phyloP scores from a whole-genome alignment of 2,888 invertebrate species.

The Trichacis sp. region DNA sequence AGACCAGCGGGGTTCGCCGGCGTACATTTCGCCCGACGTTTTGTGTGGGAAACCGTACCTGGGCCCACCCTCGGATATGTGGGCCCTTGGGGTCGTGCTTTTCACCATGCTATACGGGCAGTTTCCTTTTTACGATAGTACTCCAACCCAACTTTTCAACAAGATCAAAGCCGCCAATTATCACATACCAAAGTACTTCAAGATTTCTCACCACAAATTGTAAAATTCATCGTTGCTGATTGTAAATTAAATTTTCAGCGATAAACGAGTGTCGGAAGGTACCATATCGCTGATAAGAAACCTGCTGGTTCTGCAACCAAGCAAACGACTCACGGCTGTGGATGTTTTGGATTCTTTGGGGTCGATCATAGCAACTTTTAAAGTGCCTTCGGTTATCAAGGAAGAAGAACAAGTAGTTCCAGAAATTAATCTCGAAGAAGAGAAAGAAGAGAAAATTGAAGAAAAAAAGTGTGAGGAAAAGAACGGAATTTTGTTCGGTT shows the following conservation, averaged over 20 bases:
- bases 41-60: slow-evolving; percentile 81
- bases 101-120: slow-evolving; percentile 86
- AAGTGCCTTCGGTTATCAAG: slow-evolving; percentile 67
- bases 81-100: slow-evolving; percentile 83
- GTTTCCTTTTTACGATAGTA: slow-evolving; percentile 84
- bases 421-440: slow-evolving; percentile 62
- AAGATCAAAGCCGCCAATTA: slow-evolving; percentile 82
- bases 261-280: slow-evolving; percentile 74
- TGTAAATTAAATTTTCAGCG: slow-evolving; percentile 66
- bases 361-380: slow-evolving; percentile 73
- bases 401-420: slow-evolving; percentile 74
- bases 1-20: slow-evolving; percentile 84
- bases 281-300: slow-evolving; percentile 77
- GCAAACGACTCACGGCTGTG: slow-evolving; percentile 76
- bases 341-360: slow-evolving; percentile 76
- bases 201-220: no score
- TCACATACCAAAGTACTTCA: slow-evolving; percentile 77
- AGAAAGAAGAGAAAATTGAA: slow-evolving; percentile 33
- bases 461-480: slow-evolving; percentile 13
- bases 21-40: slow-evolving; percentile 85
- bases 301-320: slow-evolving; percentile 77
- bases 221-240: no score
- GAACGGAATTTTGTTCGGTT: not conserved
- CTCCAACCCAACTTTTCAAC: slow-evolving; percentile 79
- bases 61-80: slow-evolving; percentile 86